Base-by-base conservation (phyloP, 2,888 invertebrate genomes). In the Spodoptera exigua region DNA sequence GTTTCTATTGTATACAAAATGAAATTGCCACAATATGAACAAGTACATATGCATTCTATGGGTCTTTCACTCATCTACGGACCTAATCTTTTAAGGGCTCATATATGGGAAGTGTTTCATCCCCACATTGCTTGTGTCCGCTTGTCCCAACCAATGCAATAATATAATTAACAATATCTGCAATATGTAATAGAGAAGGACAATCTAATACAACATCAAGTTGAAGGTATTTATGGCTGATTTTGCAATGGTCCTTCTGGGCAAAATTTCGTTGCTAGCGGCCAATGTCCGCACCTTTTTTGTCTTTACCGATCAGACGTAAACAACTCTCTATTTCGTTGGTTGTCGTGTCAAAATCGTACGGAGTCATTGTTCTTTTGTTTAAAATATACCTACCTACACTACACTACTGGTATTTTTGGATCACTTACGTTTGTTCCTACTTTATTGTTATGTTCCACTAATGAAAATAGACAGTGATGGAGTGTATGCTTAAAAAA, bases 241-340 rank as follows among this genome's bases (percentile, higher is more conserved):
- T 35, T 17, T n/a, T 45, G 1, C 12, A 35, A 10, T 61, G 52
- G 36, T 34, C 51, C 39, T 68, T 55, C 51, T 59, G 53, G 14
- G 3, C n/a, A 2, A n/a, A n/a, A 32, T 9, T 14, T 7, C 47
- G 53, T n/a, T n/a, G n/a, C n/a, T n/a, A n/a, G n/a, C 18, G 65
- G 53, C 56, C 62, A 61, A 45, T 74, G 80, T 75, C 79, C 79
- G 72, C 76, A 76, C 63, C 72, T 80, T 86, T 86, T 87, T 82
- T 81, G 78, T 63, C 60, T 77, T 68, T 75, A 73, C 75, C 61
- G 72, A 60, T 56, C 83, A 83, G 87, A 86, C 84, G 85, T 87
- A 88, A 89, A 89, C 86, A 88, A 89, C 89, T 89, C 88, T 89
- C 89, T 85, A 85, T 89, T 89, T 89, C 89, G 71, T 77, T 76